Conservation (phyloP, 2,888 invertebrate species). For the Lamellibrachia columna region DNA sequence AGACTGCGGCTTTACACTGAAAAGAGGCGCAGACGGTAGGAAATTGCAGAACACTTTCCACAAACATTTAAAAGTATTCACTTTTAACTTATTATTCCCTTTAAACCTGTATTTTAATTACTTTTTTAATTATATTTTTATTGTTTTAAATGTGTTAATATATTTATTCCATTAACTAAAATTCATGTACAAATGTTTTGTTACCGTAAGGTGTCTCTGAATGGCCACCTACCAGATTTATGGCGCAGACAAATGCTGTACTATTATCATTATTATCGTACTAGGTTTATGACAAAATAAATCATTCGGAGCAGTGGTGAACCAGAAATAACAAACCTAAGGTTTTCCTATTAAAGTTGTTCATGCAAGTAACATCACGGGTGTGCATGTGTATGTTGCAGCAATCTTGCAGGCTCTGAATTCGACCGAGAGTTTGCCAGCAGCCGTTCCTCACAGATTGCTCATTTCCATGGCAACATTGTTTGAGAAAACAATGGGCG, state of each 20-base stretch:
- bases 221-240: too few species aligned
- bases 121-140: not conserved
- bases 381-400: constrained; percentile 23
- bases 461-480: constrained; percentile 51
- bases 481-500: constrained; percentile 79
- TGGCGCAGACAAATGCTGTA: too few species aligned
- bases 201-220: too few species aligned
- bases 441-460: constrained; percentile 45
- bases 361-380: not conserved
- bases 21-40: constrained; percentile 59
- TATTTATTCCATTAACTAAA: too few species aligned
- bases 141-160: too few species aligned
- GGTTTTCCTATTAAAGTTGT: not conserved
- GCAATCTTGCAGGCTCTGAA: constrained; percentile 32
- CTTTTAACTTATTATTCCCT: not conserved
- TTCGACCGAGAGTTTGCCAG: constrained; percentile 41
- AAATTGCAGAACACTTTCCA: not conserved
- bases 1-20: constrained; percentile 78
- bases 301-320: too few species aligned
- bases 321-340: too few species aligned
- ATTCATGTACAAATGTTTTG: too few species aligned
- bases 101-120: not conserved
- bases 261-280: too few species aligned
- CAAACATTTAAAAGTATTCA: not conserved
- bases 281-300: too few species aligned